These are phyloP conservation scores for Nephrotoma guestfalica DNA, from an alignment of 2,888 invertebrate genomes.

Conservation along the genomic window DNA sequence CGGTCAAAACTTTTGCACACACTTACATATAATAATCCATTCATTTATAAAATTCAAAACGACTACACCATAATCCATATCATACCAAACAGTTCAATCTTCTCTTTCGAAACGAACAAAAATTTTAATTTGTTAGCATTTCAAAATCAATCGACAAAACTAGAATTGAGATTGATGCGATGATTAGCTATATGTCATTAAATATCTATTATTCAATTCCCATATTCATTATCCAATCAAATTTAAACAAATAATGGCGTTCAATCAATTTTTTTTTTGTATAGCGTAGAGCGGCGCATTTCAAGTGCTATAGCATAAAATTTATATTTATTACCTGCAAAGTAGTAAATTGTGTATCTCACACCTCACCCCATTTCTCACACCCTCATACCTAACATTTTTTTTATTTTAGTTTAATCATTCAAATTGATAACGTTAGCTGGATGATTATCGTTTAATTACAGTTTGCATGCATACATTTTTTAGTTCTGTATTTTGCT, in stretches of 20 bases:
- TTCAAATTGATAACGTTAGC: neutral
- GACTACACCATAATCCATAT: neutral
- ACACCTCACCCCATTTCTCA: neutral
- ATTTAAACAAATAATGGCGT: neutral
- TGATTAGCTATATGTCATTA: neutral
- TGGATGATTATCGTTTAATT: neutral
- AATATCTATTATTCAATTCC: neutral
- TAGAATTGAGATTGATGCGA: neutral
- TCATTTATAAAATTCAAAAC: neutral
- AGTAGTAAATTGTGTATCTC: neutral
- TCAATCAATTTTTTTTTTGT: neutral
- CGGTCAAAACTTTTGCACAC: too few relatives aligned
- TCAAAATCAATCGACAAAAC: neutral
- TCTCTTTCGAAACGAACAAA: neutral
- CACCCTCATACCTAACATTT: neutral
- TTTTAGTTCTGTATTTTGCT: neutral
- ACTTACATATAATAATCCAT: neutral
- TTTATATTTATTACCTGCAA: neutral
- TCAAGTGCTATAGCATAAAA: neutral
- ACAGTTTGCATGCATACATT: neutral
- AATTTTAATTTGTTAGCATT: neutral
- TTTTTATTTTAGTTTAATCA: neutral
- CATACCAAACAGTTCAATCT: neutral
- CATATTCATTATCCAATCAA: neutral
- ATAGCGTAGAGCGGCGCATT: neutral